Evolutionary conservation across 2,113 vertebrate species (phyloP).

Genomic region (Cyphomyrus discorhynchus): DNA sequence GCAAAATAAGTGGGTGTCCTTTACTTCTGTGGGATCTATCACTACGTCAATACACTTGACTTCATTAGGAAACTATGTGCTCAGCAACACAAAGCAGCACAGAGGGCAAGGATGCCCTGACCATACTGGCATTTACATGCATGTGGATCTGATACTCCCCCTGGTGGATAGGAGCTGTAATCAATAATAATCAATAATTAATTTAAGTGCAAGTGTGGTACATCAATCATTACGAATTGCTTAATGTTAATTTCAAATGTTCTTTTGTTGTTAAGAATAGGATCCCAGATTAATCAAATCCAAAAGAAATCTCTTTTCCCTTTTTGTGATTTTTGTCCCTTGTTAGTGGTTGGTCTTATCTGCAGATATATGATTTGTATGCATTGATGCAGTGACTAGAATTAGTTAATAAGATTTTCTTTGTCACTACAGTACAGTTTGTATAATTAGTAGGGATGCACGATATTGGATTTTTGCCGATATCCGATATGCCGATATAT

Average conservation of each 20-base stretch:
- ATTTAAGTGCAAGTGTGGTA: not conserved
- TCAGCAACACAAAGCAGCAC: not conserved
- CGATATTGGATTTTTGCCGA: no score
- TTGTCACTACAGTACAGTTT: not conserved
- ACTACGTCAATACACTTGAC: not conserved
- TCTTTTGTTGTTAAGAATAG: not conserved
- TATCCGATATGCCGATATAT: no score
- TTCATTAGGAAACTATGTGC: constrained; percentile 15
- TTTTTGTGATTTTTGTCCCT: not conserved
- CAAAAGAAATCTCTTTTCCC: not conserved
- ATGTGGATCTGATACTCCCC: constrained; percentile 24
- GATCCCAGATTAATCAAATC: not conserved
- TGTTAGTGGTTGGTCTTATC: not conserved
- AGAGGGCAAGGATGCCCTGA: not conserved
- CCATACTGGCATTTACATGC: constrained; percentile 3
- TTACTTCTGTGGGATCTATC: not conserved
- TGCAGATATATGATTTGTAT: not conserved
- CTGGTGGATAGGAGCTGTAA: constrained; percentile 22
- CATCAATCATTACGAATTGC: not conserved
- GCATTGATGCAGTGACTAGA: not conserved
- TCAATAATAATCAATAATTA: not conserved
- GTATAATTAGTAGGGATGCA: no score
- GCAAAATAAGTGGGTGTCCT: not conserved
- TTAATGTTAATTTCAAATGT: not conserved
- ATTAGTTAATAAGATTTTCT: not conserved